Percentiles rank a stretch among this genome's conserved stretches.
Evolutionary conservation across 2,113 vertebrate genomes (phyloP).

Genomic region (Podocnemis expansa): DNA sequence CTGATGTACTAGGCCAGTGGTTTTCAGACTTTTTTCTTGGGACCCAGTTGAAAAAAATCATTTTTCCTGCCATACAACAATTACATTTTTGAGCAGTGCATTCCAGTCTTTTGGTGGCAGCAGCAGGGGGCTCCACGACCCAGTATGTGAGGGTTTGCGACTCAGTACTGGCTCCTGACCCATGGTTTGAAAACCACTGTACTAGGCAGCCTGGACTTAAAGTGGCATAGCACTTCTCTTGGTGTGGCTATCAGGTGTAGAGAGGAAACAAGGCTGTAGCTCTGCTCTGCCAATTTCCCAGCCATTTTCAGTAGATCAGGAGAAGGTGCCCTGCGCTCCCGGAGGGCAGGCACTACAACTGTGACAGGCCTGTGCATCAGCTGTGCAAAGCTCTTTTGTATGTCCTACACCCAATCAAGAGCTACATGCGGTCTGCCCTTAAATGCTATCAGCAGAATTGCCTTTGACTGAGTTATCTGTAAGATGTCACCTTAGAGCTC

Average conservation of each 20-base stretch:
- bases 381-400: background rate
- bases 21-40: no score
- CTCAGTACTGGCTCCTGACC: no score
- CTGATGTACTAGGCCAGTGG: no score
- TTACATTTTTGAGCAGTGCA: no score
- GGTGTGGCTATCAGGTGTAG: rapidly evolving
- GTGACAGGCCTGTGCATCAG: background rate
- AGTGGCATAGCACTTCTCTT: background rate
- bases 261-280: background rate
- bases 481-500: background rate
- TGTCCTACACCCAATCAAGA: background rate
- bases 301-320: background rate
- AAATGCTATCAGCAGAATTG: background rate
- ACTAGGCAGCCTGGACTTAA: rapidly evolving
- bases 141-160: no score
- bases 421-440: background rate
- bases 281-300: background rate
- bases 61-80: no score
- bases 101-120: no score
- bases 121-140: no score
- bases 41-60: no score
- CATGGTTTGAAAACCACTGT: no score
- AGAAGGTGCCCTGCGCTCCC: rapidly evolving
- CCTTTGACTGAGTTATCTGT: background rate
- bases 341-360: background rate